Evolutionary conservation across 2,888 invertebrate genomes (phyloP).

Genomic region (Eupithecia centaureata): DNA sequence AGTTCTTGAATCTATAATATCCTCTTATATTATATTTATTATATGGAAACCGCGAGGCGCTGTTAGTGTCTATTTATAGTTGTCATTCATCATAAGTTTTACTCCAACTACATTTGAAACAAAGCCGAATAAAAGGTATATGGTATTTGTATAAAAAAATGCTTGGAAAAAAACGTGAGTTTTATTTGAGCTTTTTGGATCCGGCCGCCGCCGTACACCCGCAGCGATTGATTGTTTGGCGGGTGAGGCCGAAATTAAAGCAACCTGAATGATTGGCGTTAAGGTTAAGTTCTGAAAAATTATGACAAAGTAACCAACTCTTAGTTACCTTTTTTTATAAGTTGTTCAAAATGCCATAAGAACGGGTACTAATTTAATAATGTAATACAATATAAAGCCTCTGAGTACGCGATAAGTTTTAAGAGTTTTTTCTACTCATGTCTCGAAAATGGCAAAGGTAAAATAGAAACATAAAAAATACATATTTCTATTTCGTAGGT

Average conservation of each 20-base stretch:
- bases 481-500: too few relatives aligned
- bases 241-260: constrained; percentile 44
- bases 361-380: too few relatives aligned
- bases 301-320: neutral
- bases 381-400: too few relatives aligned
- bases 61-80: too few relatives aligned
- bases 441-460: neutral
- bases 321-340: too few relatives aligned
- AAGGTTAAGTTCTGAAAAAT: neutral
- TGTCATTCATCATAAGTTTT: too few relatives aligned
- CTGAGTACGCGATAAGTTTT: neutral
- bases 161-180: constrained; percentile 10
- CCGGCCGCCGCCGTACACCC: constrained; percentile 37
- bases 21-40: too few relatives aligned
- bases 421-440: neutral
- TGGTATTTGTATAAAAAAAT: neutral
- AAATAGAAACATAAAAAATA: neutral
- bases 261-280: constrained; percentile 41
- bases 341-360: too few relatives aligned
- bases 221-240: constrained; percentile 48
- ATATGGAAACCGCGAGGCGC: too few relatives aligned
- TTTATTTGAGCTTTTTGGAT: constrained; percentile 42
- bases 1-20: too few relatives aligned
- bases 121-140: neutral
- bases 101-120: too few relatives aligned